Evolutionary conservation across 2,888 invertebrate genomes (phyloP), one percentile per base, ranked within the genome.

Genomic region (Trachelus iudaicus): DNA sequence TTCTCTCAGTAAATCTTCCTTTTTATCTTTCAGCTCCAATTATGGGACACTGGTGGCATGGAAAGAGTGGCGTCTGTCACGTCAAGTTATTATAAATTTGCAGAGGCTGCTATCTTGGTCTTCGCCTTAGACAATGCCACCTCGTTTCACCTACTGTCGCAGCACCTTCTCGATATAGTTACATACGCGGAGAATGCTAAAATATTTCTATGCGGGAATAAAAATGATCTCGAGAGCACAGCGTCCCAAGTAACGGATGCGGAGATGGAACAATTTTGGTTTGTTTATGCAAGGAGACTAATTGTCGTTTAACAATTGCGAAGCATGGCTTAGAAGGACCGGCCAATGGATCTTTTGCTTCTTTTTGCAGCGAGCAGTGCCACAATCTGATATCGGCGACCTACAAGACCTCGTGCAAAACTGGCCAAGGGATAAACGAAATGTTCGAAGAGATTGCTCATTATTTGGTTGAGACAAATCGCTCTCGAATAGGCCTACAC

Each of bases 31-130:
- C 91, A 98, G 98, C 92, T 98, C 81, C 98, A 98, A 92, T 92
- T 98, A 84, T 98, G 98, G 98, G 98, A 98, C 90, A 98, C 98
- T 69, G 98, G 98, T 84, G 98, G 98, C 75, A 98, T 98, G 97
- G 98, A 98, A 92, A 94, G 98, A 86, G 98, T 98, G 82, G 98
- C 98, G 73, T 98, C 98, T 4, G 97, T 98, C 33, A 98, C 98
- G 15, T 97, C 97, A 37, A 97, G 97, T 89, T 98, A 98, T 91
- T 98, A 98, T 91, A 98, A 98, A 92, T 98, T 98, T 92, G 97
- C 98, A 4, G 98, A 98, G 91, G 98, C 98, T 80, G 98, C 98
- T 79, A 95, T 98, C 86, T 93, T 98, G 81, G 98, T 98, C 11
- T 98, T 98, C 92, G 96, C 97, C 69, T 92, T 97, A 83, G 97